Evolutionary conservation across 2,113 vertebrate species (phyloP).

Genomic region (Oncorhynchus keta): DNA sequence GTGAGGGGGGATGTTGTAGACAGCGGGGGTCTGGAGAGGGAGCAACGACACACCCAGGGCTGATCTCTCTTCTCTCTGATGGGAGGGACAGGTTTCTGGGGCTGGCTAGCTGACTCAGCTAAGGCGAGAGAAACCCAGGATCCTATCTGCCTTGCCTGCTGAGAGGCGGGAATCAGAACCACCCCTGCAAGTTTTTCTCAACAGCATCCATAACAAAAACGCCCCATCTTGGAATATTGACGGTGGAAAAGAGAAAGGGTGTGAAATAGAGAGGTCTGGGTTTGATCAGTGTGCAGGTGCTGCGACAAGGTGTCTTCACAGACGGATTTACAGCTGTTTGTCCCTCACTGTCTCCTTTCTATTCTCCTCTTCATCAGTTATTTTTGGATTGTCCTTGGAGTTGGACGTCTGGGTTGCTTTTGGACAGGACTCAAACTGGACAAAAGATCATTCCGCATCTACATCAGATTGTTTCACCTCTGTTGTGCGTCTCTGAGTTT

Average conservation of each 20-base stretch:
- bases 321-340: constrained; percentile 52
- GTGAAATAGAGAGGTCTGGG: constrained; percentile 11
- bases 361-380: constrained; percentile 55
- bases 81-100: constrained; percentile 14
- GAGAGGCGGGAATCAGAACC: constrained; percentile 41
- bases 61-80: constrained; percentile 15
- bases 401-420: constrained; percentile 35
- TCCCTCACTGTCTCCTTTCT: constrained; percentile 1
- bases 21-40: neutral
- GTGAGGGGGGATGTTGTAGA: neutral
- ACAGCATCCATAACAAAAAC: neutral
- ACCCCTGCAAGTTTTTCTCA: constrained; percentile 51
- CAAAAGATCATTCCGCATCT: constrained; percentile 36
- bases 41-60: neutral
- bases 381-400: constrained; percentile 29
- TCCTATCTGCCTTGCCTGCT: constrained; percentile 16
- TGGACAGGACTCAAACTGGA: constrained; percentile 45
- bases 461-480: constrained; percentile 10
- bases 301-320: neutral
- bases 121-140: constrained; percentile 16
- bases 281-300: neutral
- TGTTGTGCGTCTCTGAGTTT: constrained; percentile 54
- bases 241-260: constrained; percentile 2
- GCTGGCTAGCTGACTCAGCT: constrained; percentile 43
- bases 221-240: constrained; percentile 33